phyloP scores from a whole-genome alignment of 2,797 vertebrate genomes.

The Tragelaphus oryx region DNA sequence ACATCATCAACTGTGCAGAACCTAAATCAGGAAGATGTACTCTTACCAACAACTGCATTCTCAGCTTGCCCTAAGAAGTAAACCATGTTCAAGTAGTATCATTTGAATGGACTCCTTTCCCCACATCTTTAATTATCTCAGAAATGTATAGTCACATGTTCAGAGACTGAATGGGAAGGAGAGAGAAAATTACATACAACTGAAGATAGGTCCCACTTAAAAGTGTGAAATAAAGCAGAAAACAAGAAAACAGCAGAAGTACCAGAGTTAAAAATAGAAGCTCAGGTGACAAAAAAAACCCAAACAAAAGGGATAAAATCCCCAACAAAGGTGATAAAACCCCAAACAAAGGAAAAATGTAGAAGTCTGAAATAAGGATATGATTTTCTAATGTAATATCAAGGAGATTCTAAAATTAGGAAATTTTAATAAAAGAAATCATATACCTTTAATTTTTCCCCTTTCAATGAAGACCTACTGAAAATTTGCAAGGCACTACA shows the following conservation, averaged over 20 bases:
- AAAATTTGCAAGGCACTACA: neutral
- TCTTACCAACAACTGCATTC: neutral
- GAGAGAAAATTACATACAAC: neutral
- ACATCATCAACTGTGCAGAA: neutral
- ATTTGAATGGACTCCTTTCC: neutral
- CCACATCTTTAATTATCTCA: neutral
- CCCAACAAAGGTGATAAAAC: neutral
- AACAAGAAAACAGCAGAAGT: neutral
- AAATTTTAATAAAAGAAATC: neutral
- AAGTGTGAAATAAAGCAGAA: neutral
- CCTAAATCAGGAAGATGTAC: neutral
- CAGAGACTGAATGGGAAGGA: neutral
- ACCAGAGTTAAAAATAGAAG: neutral
- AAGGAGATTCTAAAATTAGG: neutral
- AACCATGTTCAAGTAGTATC: neutral
- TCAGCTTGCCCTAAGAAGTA: neutral
- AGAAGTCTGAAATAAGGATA: neutral
- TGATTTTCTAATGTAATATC: neutral
- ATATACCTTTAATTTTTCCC: neutral
- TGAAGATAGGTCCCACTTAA: neutral
- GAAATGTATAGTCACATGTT: neutral
- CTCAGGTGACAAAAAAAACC: neutral
- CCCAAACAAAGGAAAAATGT: neutral
- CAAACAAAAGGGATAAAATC: neutral
- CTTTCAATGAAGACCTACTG: neutral